Evolutionary conservation across 2,888 invertebrate genomes (phyloP).

Genomic region (Podotricha telesiphe): DNA sequence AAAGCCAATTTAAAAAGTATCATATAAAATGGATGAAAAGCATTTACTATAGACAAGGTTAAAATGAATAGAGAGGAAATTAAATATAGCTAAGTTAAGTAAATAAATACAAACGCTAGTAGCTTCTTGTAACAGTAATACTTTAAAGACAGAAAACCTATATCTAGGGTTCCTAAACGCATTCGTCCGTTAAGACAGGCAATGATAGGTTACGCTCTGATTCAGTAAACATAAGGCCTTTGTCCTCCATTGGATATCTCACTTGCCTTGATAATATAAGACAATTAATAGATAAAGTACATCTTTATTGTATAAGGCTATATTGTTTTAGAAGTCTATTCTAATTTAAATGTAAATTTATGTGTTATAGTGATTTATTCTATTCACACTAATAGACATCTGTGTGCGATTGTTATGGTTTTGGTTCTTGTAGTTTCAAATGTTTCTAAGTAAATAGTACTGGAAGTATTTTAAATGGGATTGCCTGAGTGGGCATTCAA

Average conservation of each 20-base stretch:
- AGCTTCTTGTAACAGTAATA: slow-evolving; percentile 14
- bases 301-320: slow-evolving; percentile 5
- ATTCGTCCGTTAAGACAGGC: slow-evolving; percentile 37
- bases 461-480: too few relatives aligned
- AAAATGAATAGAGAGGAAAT: neutral
- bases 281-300: slow-evolving; percentile 27
- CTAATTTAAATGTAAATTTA: neutral
- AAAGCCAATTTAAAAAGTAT: too few relatives aligned
- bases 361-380: too few relatives aligned
- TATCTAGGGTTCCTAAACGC: slow-evolving; percentile 36
- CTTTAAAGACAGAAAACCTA: slow-evolving; percentile 24
- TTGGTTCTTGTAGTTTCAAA: too few relatives aligned
- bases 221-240: slow-evolving; percentile 35
- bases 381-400: too few relatives aligned
- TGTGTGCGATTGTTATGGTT: too few relatives aligned
- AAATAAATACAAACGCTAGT: neutral
- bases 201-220: slow-evolving; percentile 41
- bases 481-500: too few relatives aligned
- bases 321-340: slow-evolving; percentile 5
- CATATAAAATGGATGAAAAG: too few relatives aligned
- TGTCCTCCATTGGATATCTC: slow-evolving; percentile 36
- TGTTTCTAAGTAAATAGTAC: too few relatives aligned
- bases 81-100: neutral
- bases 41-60: too few relatives aligned
- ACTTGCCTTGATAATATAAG: slow-evolving; percentile 29